Evolutionary conservation across 2,797 vertebrate genomes (phyloP).

Genomic region (Brachyalestes nurse): DNA sequence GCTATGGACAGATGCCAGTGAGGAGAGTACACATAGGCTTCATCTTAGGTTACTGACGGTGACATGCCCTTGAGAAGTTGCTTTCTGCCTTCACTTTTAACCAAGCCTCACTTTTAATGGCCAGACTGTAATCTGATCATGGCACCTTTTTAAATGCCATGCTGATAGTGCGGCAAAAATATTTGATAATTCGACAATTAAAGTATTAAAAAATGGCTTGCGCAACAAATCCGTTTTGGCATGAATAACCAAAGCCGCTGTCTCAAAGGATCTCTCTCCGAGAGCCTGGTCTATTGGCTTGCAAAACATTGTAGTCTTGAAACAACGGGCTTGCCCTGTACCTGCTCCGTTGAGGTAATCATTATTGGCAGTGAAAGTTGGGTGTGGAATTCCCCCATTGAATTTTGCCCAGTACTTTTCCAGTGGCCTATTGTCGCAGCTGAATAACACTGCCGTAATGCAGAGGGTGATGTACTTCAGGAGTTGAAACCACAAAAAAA

Average conservation of each 20-base stretch:
- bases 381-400: slow-evolving; percentile 36
- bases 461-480: slow-evolving; percentile 6
- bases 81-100: background rate
- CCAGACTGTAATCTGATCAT: too few relatives aligned
- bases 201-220: too few relatives aligned
- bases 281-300: background rate
- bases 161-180: too few relatives aligned
- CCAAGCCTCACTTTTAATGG: too few relatives aligned
- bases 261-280: too few relatives aligned
- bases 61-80: background rate
- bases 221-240: too few relatives aligned
- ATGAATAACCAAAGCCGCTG: too few relatives aligned
- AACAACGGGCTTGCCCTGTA: background rate
- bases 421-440: slow-evolving; percentile 13
- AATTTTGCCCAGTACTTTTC: slow-evolving; percentile 26
- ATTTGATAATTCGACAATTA: too few relatives aligned
- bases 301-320: background rate
- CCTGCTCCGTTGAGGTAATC: slow-evolving; percentile 24
- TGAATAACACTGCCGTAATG: slow-evolving; percentile 8
- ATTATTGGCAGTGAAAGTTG: slow-evolving; percentile 37
- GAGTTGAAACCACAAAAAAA: slow-evolving; percentile 16
- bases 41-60: background rate
- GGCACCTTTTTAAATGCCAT: too few relatives aligned
- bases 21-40: background rate
- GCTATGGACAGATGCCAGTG: background rate